These are phyloP conservation scores for Danaus plexippus DNA, from an alignment of 1,140 invertebrate species.

Conservation along the genomic window DNA sequence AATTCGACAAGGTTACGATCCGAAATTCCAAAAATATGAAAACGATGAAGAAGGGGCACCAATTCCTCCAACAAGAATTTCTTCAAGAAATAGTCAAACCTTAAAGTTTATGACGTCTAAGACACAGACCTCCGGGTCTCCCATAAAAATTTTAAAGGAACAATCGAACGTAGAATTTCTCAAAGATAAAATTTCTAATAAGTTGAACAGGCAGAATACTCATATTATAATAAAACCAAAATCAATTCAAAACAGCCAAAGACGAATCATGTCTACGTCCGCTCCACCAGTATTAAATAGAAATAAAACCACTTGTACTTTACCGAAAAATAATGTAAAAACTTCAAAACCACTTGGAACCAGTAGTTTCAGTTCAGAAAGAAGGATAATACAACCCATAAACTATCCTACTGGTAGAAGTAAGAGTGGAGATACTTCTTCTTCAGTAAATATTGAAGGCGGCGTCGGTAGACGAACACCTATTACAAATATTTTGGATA, in stretches of 20 bases:
- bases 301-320: conserved; percentile 27
- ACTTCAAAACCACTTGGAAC: conserved; percentile 39
- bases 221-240: conserved; percentile 60
- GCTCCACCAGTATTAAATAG: conserved; percentile 50
- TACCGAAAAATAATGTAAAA: conserved; percentile 24
- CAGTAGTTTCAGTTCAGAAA: conserved; percentile 64
- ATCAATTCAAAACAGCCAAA: conserved; percentile 32
- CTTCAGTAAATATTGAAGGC: conserved; percentile 59
- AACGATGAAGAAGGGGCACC: conserved; percentile 57
- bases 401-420: conserved; percentile 50
- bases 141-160: conserved; percentile 26
- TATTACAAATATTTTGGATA: conserved; percentile 66
- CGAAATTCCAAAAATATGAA: neutral
- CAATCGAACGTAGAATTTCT: conserved; percentile 72
- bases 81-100: conserved; percentile 81
- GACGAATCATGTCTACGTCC: conserved; percentile 52
- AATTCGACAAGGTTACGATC: conserved; percentile 1
- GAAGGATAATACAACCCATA: conserved; percentile 59
- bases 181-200: conserved; percentile 74
- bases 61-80: conserved; percentile 79
- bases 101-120: conserved; percentile 76
- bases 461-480: conserved; percentile 66
- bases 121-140: conserved; percentile 37
- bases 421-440: conserved; percentile 30
- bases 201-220: conserved; percentile 67